Conservation (phyloP, 2,888 invertebrate genomes). For the Aporophyla lueneburgensis region DNA sequence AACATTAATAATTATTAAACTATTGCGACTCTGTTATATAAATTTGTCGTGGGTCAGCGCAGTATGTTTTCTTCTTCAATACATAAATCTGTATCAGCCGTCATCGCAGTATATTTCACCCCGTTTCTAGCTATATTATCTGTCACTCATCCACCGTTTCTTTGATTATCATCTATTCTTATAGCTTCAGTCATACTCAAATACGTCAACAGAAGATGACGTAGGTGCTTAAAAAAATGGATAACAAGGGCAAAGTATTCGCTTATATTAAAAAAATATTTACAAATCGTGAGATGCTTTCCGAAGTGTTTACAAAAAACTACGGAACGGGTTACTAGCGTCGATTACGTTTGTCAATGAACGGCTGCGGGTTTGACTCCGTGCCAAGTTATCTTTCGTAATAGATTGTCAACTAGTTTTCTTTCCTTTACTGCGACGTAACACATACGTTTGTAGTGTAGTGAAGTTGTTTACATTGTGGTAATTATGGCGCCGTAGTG, state of each 20-base stretch:
- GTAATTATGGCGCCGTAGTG: too few relatives aligned
- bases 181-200: not conserved
- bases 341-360: conserved; percentile 55
- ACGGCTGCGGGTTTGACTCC: conserved; percentile 60
- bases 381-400: conserved; percentile 67
- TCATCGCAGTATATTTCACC: too few relatives aligned
- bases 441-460: not conserved
- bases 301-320: conserved; percentile 41
- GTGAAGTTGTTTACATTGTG: not conserved
- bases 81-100: not conserved
- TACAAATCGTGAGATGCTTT: conserved; percentile 3
- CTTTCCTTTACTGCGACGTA: conserved; percentile 28
- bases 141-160: not conserved
- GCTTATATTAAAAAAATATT: not conserved
- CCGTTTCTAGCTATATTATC: not conserved
- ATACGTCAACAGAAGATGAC: not conserved
- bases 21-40: too few relatives aligned
- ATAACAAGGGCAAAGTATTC: conserved; percentile 12
- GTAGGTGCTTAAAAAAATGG: not conserved
- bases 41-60: not conserved
- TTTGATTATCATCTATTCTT: not conserved
- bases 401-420: conserved; percentile 40
- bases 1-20: too few relatives aligned
- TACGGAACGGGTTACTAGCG: conserved; percentile 1
- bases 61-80: not conserved